Evolutionary conservation across 1,140 invertebrate genomes (phyloP), one percentile per base, ranked within the genome.

Genomic region (Spodoptera frugiperda): DNA sequence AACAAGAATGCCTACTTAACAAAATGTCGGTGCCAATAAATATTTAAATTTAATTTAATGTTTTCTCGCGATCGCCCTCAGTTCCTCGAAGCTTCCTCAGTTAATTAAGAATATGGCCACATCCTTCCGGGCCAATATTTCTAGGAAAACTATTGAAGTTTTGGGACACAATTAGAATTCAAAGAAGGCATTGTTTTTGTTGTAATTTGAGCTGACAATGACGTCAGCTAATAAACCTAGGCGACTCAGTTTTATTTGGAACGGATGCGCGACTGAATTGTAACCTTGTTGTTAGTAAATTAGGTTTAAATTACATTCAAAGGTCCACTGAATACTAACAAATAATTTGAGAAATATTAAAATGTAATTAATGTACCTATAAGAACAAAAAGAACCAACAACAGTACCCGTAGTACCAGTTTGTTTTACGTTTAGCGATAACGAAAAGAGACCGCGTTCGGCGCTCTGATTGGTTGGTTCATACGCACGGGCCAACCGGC

Each of bases 131-230:
- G 15, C 53, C 12, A 10, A 0, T 46, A 15, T 12, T 73, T 73
- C 71, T 73, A 61, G 44, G 71, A 73, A 73, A 61, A 21, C 49
- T 46, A 73, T 21, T 5, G 25, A 3, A 39, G 33, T 39, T 39
- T 8, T 39, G 6, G 33, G 9, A 39, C 33, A n/a, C 71, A 73
- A 73, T 73, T 73, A 73, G 39, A 59, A 73, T 73, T 73, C 71
- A 73, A 73, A 73, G 19, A 73, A 73, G 54, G 55, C 30, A 61
- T 59, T 73, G 71, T 73, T 73, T 73, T 59, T 73, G 54, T 73
- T 46, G 71, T 61, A 73, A 73, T 73, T 73, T 59, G 71, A 61
- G 17, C 54, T 5, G 4, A 73, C 6, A 46, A 25, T 73, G 44
- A 61, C 71, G 54, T 61, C 54, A 73, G 10, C 9, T 19, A 30